phyloP scores from a whole-genome alignment of 1,140 invertebrate species.

The Heliconius hermathena region DNA sequence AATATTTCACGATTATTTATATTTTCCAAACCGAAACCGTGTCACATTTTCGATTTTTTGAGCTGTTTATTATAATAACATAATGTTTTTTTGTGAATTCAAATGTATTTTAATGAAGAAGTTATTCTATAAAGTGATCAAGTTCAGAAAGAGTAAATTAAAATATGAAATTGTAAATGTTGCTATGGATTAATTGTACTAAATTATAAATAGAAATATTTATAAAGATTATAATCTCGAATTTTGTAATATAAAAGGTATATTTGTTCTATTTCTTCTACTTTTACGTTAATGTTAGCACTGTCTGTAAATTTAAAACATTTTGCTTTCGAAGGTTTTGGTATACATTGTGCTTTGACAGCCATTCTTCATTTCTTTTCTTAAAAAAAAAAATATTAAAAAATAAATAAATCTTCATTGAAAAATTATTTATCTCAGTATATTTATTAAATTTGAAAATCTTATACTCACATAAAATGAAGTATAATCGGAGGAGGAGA shows the following conservation, averaged over 20 bases:
- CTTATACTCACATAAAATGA: too few species aligned
- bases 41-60: too few species aligned
- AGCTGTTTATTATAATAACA: too few species aligned
- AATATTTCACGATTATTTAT: too few species aligned
- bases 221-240: neutral
- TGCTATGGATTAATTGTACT: too few species aligned
- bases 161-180: neutral
- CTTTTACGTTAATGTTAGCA: neutral
- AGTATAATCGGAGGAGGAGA: too few species aligned
- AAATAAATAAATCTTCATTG: too few species aligned
- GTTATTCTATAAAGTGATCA: neutral
- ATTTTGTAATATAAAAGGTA: neutral
- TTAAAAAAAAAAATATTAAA: neutral
- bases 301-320: neutral
- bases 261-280: neutral
- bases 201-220: neutral
- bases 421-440: too few species aligned
- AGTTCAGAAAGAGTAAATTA: neutral
- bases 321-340: neutral
- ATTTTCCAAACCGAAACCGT: too few species aligned
- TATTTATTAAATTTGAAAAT: too few species aligned
- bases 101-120: neutral
- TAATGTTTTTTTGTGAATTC: neutral
- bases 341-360: neutral
- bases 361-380: neutral